Conservation (phyloP, 2,797 vertebrate species). For the Arnoldichthys spilopterus region DNA sequence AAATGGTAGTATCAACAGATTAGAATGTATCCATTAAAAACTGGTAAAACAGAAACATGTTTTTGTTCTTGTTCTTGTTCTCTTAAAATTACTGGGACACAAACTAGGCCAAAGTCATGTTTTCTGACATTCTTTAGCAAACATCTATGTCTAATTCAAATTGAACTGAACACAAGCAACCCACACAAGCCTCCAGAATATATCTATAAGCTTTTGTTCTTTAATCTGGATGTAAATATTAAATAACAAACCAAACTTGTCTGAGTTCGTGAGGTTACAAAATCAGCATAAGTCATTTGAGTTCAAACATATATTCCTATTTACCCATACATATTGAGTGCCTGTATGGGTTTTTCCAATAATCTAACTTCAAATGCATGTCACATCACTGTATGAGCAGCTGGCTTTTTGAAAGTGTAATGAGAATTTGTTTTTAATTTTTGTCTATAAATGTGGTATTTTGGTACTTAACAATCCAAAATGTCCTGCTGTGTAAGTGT, state of each 20-base stretch:
- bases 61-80: no score
- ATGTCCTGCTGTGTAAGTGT: conserved; percentile 17
- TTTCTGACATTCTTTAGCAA: neutral
- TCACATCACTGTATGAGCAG: neutral
- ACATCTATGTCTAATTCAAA: neutral
- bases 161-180: neutral
- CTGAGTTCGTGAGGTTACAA: neutral
- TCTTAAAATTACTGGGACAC: neutral
- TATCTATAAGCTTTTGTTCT: neutral
- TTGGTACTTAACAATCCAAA: neutral
- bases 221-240: conserved; percentile 11
- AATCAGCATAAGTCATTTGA: neutral
- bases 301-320: conserved; percentile 17
- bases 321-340: conserved; percentile 28
- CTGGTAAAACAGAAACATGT: neutral
- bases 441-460: conserved; percentile 1
- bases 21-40: no score
- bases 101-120: neutral
- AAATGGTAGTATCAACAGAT: no score
- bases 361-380: neutral
- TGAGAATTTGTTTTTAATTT: conserved; percentile 20
- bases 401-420: neutral
- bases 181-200: conserved; percentile 2
- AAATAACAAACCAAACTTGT: conserved; percentile 9
- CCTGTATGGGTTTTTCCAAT: conserved; percentile 18